These are phyloP conservation scores for Coilia nasus DNA, from an alignment of 2,797 vertebrate genomes.

Conservation along the genomic window DNA sequence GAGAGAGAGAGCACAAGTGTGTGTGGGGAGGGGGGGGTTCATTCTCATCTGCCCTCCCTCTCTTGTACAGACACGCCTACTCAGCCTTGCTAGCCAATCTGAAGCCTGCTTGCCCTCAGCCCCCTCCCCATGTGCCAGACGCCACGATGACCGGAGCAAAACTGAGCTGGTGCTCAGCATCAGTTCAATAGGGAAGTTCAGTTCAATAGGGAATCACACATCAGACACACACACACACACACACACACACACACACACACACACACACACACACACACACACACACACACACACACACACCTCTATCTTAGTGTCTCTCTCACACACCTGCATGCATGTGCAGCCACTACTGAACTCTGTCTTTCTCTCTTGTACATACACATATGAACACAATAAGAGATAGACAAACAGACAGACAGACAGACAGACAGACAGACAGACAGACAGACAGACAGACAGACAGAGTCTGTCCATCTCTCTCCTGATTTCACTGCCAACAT, in stretches of 20 bases:
- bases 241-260: too few relatives aligned
- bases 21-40: background rate
- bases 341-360: too few relatives aligned
- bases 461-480: too few relatives aligned
- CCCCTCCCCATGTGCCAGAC: conserved; percentile 12
- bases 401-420: too few relatives aligned
- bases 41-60: conserved; percentile 30
- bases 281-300: conserved; percentile 48
- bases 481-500: too few relatives aligned
- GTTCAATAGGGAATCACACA: background rate
- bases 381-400: too few relatives aligned
- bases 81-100: conserved; percentile 28
- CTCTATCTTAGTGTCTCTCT: conserved; percentile 13
- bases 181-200: background rate
- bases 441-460: too few relatives aligned
- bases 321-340: background rate
- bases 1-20: conserved; percentile 6
- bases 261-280: background rate
- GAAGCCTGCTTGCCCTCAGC: conserved; percentile 22
- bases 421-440: too few relatives aligned
- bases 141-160: conserved; percentile 7
- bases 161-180: background rate
- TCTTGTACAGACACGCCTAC: conserved; percentile 36
- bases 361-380: too few relatives aligned
- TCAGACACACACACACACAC: too few relatives aligned